Conservation (phyloP, 2,797 vertebrate species). For the Jordanella pulchra region DNA sequence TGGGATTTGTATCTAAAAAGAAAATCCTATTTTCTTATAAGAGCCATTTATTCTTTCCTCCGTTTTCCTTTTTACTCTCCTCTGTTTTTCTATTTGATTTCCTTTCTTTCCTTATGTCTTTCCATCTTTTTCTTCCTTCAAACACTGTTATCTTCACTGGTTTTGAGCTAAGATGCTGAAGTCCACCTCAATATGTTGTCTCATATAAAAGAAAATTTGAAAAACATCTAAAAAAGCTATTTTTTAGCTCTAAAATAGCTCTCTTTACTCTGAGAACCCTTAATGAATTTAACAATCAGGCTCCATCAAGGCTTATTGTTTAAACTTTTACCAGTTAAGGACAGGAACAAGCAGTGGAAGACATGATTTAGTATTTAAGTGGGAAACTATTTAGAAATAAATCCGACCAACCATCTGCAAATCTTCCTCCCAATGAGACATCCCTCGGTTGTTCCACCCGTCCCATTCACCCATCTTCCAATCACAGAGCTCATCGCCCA, state of each 20-base stretch:
- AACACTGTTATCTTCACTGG: background rate
- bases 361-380: background rate
- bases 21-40: no score
- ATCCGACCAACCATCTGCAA: background rate
- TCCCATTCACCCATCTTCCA: conserved; percentile 46
- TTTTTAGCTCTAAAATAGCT: background rate
- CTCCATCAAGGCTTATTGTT: background rate
- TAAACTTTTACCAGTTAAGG: background rate
- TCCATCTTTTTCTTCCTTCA: background rate
- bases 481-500: conserved; percentile 57
- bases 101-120: no score
- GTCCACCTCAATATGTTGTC: background rate
- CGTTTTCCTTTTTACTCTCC: no score
- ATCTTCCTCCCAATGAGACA: background rate
- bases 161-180: background rate
- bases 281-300: no score
- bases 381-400: background rate
- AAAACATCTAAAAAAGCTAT: background rate
- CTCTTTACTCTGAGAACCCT: background rate
- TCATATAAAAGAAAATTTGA: background rate
- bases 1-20: no score
- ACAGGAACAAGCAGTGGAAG: background rate
- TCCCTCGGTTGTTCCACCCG: background rate
- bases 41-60: no score
- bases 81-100: no score